Evolutionary conservation across 2,797 vertebrate species (phyloP).

Genomic region (Prionace glauca): DNA sequence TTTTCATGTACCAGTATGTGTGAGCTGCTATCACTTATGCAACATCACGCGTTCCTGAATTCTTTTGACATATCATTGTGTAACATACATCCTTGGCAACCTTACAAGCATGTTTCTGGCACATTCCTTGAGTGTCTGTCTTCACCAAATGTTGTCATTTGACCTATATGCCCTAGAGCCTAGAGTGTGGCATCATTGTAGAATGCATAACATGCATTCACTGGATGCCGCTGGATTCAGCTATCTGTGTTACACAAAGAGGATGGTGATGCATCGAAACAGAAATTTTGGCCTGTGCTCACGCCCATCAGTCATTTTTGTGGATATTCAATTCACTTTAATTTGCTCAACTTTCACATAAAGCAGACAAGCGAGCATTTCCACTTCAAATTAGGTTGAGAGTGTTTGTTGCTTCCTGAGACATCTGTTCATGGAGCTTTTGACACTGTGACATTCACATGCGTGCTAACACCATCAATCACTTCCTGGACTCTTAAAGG

Average conservation of each 20-base stretch:
- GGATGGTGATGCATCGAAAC: neutral
- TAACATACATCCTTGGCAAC: neutral
- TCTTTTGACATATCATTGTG: neutral
- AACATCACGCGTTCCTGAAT: neutral
- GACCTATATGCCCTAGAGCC: neutral
- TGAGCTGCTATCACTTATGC: neutral
- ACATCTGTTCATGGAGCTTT: constrained; percentile 2
- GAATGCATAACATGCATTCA: neutral
- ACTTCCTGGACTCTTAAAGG: neutral
- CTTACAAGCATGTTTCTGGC: neutral
- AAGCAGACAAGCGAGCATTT: neutral
- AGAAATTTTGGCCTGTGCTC: neutral
- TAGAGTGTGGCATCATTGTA: neutral
- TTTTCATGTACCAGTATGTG: neutral
- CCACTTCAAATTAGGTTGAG: constrained; percentile 10
- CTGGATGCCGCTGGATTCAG: neutral
- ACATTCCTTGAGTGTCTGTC: constrained; percentile 23
- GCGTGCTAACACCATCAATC: neutral
- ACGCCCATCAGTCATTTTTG: neutral
- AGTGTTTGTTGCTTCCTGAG: constrained; percentile 24
- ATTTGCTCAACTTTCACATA: neutral
- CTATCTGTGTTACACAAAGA: neutral
- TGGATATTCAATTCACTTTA: neutral
- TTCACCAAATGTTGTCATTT: constrained; percentile 28
- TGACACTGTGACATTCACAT: constrained; percentile 25